Base-by-base conservation (phyloP, 2,113 vertebrate species). In the Burhinus oedicnemus region DNA sequence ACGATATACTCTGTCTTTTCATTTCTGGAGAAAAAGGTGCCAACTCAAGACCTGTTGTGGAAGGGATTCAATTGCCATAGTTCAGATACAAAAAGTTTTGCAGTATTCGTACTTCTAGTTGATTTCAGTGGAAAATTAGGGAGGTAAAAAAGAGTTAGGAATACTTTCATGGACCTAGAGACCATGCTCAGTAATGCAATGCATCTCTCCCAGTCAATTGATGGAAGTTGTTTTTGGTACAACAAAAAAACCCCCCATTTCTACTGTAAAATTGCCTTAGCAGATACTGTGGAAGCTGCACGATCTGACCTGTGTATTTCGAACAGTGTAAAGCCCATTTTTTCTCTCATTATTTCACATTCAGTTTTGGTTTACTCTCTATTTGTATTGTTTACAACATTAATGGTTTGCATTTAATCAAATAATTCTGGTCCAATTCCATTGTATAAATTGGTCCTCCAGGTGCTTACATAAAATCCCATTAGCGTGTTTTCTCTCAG, bases 351-450 rank as follows among this genome's bases (percentile, higher is more conserved):
- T 89, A 87, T 94, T 95, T 85, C 32, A n/a, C 38, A 49, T 79
- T 86, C 71, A 58, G 23, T 89, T 93, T 79, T 65, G 34, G 9
- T 74, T 90, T 87, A 40, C 9, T 71, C 47, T 83, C 66, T 65
- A 51, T 64, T 89, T 71, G 8, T 45, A 78, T 90, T 88, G 89
- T 87, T 95, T 72, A 68, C 58, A 85, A 58, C 62, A 86, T 89
- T 86, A 95, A 42, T 68, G 25, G 79, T 92, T 97, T 96, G 66
- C 87, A 83, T 95, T 94, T 96, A 95, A 95, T 97, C 78, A 95
- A 95, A 89, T 80, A 83, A 96, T 93, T 89, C 55, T 10, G 0
- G 87, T 94, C 85, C 55, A 61, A 47, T 92, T 97, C 90, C 83
- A 81, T 64, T 87, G 42, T 68, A 78, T 71, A 89, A 94, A 79